These are phyloP conservation scores for Mythimna impura DNA, from an alignment of 2,888 invertebrate genomes.

Conservation along the genomic window DNA sequence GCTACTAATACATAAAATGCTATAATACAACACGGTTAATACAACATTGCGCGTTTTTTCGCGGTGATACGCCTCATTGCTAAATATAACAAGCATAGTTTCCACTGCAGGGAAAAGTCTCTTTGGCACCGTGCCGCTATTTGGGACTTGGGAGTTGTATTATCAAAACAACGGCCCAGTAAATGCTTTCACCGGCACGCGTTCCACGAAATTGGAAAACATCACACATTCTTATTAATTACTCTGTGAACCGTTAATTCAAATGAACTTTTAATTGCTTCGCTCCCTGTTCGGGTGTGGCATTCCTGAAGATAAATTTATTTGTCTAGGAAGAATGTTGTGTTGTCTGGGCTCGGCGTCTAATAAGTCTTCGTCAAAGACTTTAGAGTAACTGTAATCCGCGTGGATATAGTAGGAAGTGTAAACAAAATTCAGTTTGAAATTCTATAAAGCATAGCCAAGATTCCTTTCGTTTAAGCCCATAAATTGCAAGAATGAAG, in stretches of 20 bases:
- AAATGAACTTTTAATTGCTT: constrained; percentile 54
- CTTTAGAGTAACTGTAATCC: constrained; percentile 9
- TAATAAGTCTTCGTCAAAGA: constrained; percentile 33
- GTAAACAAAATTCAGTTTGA: constrained; percentile 50
- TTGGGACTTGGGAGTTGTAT: constrained; percentile 65
- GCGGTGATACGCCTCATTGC: constrained; percentile 73
- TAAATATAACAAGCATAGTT: constrained; percentile 74
- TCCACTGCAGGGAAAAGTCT: constrained; percentile 64
- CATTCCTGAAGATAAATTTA: constrained; percentile 41
- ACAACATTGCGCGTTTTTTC: constrained; percentile 72
- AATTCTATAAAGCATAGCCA: constrained; percentile 51
- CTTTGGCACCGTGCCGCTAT: constrained; percentile 74
- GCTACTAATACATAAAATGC: constrained; percentile 67
- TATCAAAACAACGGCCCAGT: constrained; percentile 74
- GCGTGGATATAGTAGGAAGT: constrained; percentile 26
- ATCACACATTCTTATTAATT: constrained; percentile 65
- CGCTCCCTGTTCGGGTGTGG: constrained; percentile 31
- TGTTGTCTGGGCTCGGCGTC: constrained; percentile 17
- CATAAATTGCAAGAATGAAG: constrained; percentile 80
- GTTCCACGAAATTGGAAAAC: constrained; percentile 72
- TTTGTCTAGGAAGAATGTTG: constrained; percentile 37
- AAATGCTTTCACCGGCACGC: constrained; percentile 71
- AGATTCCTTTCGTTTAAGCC: constrained; percentile 66
- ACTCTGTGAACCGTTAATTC: constrained; percentile 60
- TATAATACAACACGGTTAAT: constrained; percentile 77